Base-by-base conservation (phyloP, 2,113 vertebrate species). In the Prietella phreatophila region DNA sequence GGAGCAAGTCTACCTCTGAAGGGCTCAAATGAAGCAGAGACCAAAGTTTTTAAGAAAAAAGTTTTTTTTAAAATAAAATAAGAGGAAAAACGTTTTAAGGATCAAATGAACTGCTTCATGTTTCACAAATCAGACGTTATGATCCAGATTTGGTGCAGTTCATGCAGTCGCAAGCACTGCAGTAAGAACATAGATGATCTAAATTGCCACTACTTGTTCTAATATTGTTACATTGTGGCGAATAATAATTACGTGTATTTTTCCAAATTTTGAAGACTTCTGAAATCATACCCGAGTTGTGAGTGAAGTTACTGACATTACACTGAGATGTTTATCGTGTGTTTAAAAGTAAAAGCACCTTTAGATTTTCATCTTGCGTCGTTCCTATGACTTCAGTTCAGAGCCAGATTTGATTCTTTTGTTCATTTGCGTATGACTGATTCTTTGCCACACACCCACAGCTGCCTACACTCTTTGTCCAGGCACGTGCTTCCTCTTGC, bases 401-500 rank as follows among this genome's bases (percentile, higher is more conserved):
- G 33, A 39, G 69, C 15, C 30, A 19, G 2, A 22, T 39, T 39
- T 39, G 8, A 73, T 39, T 22, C 8, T 73, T 71, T 55, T 58
- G 47, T 25, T 84, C 6, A 5, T 71, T 84, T 36, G 5, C 19
- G 8, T 65, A 22, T 71, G 83, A 55, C 8, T 73, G 5, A 39
- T 39, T 58, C 11, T 84, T 56, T 60, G 61, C 6, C 25, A 65
- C 36, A 33, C 19, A 11, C 58, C 19, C 61, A 84, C 65, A 30
- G 9, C 11, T 71, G 0, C 60, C 42, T 1, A 81, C 56, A 58
- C 83, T 47, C 42, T 90, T 89, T 93, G 80, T 91, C 89, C 88
- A 98, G 97, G 90, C 92, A 91, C 91, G 89, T 91, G 93, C 89
- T 94, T 92, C 92, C 92, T 91, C 80, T 92, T 92, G 89, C 93